Evolutionary conservation across 2,888 invertebrate genomes (phyloP).

Genomic region (Nemotelus pantherinus): DNA sequence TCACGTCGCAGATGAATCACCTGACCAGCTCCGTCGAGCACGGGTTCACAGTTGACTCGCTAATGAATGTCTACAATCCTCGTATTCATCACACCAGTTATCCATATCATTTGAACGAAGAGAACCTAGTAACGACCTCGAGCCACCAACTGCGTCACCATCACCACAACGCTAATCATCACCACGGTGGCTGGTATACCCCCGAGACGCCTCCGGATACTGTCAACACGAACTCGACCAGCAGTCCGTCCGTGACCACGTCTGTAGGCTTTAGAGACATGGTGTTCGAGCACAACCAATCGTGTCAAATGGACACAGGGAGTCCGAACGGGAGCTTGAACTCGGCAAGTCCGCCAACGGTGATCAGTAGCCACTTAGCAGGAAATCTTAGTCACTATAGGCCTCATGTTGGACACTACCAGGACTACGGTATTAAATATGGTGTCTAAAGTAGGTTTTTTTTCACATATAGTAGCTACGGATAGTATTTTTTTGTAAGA

Average conservation of each 20-base stretch:
- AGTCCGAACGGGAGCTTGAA: slow-evolving; percentile 65
- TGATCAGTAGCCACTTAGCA: slow-evolving; percentile 60
- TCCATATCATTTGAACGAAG: slow-evolving; percentile 63
- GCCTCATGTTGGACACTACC: slow-evolving; percentile 62
- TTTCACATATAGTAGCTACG: neutral
- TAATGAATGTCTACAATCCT: slow-evolving; percentile 65
- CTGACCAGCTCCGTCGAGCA: slow-evolving; percentile 62
- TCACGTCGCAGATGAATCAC: slow-evolving; percentile 64
- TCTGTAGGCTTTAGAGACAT: slow-evolving; percentile 62
- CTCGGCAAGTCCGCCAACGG: slow-evolving; percentile 63
- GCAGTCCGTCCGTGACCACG: slow-evolving; percentile 53
- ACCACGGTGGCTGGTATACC: slow-evolving; percentile 65
- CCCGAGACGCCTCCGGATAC: slow-evolving; percentile 63
- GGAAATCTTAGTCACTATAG: slow-evolving; percentile 64
- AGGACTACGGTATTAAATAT: slow-evolving; percentile 65
- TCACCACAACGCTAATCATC: slow-evolving; percentile 46
- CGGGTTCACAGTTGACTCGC: slow-evolving; percentile 64
- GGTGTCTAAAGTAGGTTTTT: slow-evolving; percentile 58
- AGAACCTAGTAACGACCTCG: slow-evolving; percentile 61
- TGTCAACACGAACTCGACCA: slow-evolving; percentile 52
- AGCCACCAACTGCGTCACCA: slow-evolving; percentile 51
- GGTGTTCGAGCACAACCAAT: slow-evolving; percentile 65
- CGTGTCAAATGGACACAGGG: slow-evolving; percentile 63
- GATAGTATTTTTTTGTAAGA: too few species aligned
- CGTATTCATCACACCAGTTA: slow-evolving; percentile 64